Percentiles rank a stretch among this genome's conserved stretches.
These are phyloP conservation scores for Limnothrissa miodon DNA, from an alignment of 2,113 vertebrate genomes.

Conservation along the genomic window DNA sequence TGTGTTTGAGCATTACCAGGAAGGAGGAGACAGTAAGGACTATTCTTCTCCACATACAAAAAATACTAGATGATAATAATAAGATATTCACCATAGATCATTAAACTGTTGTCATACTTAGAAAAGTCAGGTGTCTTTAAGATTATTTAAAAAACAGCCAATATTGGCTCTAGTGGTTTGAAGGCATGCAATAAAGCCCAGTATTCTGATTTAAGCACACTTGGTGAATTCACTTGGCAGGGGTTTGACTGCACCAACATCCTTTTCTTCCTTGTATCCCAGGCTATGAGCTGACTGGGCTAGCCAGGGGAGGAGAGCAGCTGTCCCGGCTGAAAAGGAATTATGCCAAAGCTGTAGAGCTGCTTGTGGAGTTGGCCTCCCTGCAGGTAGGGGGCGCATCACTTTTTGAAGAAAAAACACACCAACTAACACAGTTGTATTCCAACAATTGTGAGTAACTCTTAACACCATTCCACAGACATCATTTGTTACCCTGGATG, in stretches of 20 bases:
- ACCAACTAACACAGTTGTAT: not conserved
- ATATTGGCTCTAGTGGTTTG: not conserved
- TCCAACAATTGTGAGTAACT: not conserved
- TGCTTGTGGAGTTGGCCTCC: slow-evolving; percentile 95
- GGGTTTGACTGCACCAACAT: not conserved
- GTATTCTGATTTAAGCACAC: not conserved
- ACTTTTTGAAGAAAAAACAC: not conserved
- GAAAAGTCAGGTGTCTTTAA: not conserved
- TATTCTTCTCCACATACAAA: not conserved
- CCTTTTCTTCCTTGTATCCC: not conserved
- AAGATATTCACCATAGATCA: not conserved
- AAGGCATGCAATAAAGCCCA: not conserved
- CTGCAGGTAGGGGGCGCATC: slow-evolving; percentile 80
- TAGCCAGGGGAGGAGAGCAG: slow-evolving; percentile 96
- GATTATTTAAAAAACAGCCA: not conserved
- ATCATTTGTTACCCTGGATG: slow-evolving; percentile 96
- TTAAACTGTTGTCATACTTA: not conserved
- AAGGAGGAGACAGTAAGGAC: slow-evolving; percentile 96
- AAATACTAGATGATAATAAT: not conserved
- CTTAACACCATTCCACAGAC: slow-evolving; percentile 73
- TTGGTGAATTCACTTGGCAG: not conserved
- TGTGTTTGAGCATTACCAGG: slow-evolving; percentile 97
- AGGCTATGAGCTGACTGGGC: slow-evolving; percentile 97
- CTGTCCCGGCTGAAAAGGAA: slow-evolving; percentile 96
- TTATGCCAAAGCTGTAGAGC: slow-evolving; percentile 96